These are phyloP conservation scores for Itoplectis maculator DNA, from an alignment of 2,888 invertebrate species.

Conservation along the genomic window DNA sequence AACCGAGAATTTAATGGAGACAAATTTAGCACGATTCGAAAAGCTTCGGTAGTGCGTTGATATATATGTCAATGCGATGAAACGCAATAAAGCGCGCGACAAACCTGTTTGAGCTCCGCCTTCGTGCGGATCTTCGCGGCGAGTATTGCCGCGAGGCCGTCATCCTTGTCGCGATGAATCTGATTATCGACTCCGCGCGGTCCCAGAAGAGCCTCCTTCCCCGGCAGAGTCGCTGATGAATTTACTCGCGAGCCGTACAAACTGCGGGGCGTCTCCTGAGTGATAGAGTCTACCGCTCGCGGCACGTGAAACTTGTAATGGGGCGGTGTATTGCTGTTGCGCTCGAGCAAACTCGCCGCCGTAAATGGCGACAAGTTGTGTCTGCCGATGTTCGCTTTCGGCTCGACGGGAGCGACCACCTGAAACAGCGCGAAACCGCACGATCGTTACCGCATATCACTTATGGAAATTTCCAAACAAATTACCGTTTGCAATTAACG, in stretches of 20 bases:
- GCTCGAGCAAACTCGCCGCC: conserved; percentile 86
- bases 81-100: conserved; percentile 13
- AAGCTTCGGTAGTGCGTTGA: no score
- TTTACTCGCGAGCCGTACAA: conserved; percentile 80
- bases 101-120: conserved; percentile 90
- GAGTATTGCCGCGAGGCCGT: conserved; percentile 87
- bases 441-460: conserved; percentile 10
- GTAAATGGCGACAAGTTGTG: conserved; percentile 87
- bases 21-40: no score
- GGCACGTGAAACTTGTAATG: conserved; percentile 89
- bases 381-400: conserved; percentile 85
- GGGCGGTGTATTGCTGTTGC: conserved; percentile 85
- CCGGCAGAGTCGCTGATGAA: conserved; percentile 79
- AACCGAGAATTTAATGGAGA: no score
- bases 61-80: background rate
- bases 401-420: conserved; percentile 82
- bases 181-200: conserved; percentile 80
- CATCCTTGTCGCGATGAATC: conserved; percentile 83
- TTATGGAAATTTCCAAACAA: conserved; percentile 8
- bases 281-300: conserved; percentile 89
- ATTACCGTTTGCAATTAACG: background rate
- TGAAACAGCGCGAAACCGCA: conserved; percentile 66
- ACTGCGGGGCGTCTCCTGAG: conserved; percentile 81
- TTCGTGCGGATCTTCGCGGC: conserved; percentile 93
- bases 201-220: conserved; percentile 79